Evolutionary conservation across 2,797 vertebrate species (phyloP).

Genomic region (Notamacropus eugenii): DNA sequence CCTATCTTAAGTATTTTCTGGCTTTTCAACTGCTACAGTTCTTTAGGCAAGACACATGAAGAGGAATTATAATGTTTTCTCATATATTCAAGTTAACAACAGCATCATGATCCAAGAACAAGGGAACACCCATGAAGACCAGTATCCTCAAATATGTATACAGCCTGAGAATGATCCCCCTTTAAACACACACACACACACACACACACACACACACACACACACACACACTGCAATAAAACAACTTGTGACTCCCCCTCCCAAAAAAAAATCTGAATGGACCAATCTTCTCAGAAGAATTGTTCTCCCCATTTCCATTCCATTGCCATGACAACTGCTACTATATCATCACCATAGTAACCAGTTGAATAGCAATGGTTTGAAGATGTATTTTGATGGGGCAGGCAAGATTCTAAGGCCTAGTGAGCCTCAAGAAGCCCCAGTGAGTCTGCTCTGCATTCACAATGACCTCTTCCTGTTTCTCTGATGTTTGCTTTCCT

Average conservation of each 20-base stretch:
- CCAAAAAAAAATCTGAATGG: constrained; percentile 47
- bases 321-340: constrained; percentile 84
- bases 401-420: constrained; percentile 18
- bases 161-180: not conserved
- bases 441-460: constrained; percentile 32
- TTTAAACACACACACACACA: not conserved
- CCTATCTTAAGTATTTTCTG: not conserved
- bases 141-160: not conserved
- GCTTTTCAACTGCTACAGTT: not conserved
- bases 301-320: constrained; percentile 72
- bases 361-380: constrained; percentile 75
- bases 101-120: not conserved
- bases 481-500: not conserved
- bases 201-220: not conserved
- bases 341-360: constrained; percentile 83
- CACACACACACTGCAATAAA: not conserved
- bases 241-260: constrained; percentile 45
- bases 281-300: constrained; percentile 67
- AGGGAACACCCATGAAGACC: not conserved
- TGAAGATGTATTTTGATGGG: constrained; percentile 77
- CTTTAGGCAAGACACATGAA: not conserved
- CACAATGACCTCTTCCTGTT: constrained; percentile 48
- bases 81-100: not conserved
- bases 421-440: fast-evolving
- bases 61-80: not conserved